Evolutionary conservation across 2,797 vertebrate genomes (phyloP), one percentile per base, ranked within the genome.

Genomic region (Prionace glauca): DNA sequence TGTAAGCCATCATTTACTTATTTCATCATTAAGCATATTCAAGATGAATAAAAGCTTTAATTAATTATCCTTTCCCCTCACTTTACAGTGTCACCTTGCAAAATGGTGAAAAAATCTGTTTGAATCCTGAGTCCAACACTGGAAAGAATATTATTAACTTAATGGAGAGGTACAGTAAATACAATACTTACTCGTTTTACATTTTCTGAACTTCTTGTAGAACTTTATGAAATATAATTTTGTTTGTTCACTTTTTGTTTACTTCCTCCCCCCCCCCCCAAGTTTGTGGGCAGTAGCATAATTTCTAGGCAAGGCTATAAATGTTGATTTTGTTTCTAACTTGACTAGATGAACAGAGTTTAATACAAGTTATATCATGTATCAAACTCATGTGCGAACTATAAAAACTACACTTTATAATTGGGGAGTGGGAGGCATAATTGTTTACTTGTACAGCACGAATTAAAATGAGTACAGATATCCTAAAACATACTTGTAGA

Each of bases 111-210:
- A 65, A 16, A 91, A 62, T 0, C 8, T 93, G 65, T 22, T 93
- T 93, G 65, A 93, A 71, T 20, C 36, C 91, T 0, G n/a, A 41
- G 65, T 93, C 65, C 2, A 32, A 24, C 22, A 41, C 45, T 69
- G 91, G 91, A 69, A 93, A 69, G 91, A 71, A 93, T 24, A 93
- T 93, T 10, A 91, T 91, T 93, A 93, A 93, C 67, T 45, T 71
- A 10, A 93, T 71, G 65, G 91, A 93, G n/a, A 67, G 62, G 91
- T 71, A 69, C 24, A 20, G 67, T 69, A 69, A 69, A 16, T 93
- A 93, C 22, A 20, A 41, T 93, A 41, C 0, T 24, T 18, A 36
- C 18, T 32, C n/a, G n/a, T 22, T 45, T 84, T 41, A 84, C 18
- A 45, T 84, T 20, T 81, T 84, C 45, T 45, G 32, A 62, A 26